Percentiles rank a stretch among this genome's conserved stretches.
Conservation (phyloP, 2,113 vertebrate species). For the Mustelus asterias region DNA sequence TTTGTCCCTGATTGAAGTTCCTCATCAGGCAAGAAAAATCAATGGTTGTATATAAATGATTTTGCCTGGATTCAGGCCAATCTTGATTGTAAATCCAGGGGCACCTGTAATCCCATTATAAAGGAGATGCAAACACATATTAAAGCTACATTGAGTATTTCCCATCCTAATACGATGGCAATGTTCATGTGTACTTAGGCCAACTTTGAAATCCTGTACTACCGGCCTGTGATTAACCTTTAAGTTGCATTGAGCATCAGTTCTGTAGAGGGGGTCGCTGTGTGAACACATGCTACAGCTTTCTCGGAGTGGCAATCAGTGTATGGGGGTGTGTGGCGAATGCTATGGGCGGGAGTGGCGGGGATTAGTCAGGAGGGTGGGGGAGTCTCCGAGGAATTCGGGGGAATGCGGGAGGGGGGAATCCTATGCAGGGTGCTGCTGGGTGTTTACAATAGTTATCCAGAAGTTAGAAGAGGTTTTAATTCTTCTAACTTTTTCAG, state of each 20-base stretch:
- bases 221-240: background rate
- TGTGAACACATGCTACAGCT: background rate
- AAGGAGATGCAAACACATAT: background rate
- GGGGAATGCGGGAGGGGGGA: too few relatives aligned
- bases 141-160: background rate
- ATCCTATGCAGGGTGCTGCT: too few relatives aligned
- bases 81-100: background rate
- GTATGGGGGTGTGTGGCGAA: too few relatives aligned
- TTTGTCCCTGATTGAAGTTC: background rate
- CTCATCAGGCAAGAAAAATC: background rate
- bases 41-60: background rate
- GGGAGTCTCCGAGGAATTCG: too few relatives aligned
- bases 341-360: too few relatives aligned
- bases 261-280: background rate
- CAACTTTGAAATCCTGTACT: too few relatives aligned
- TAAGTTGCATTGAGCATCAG: background rate
- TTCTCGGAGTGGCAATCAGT: too few relatives aligned
- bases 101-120: background rate
- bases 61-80: background rate
- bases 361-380: too few relatives aligned
- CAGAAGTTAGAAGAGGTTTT: too few relatives aligned
- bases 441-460: too few relatives aligned
- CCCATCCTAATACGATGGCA: background rate
- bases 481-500: too few relatives aligned
- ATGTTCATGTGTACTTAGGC: background rate